Evolutionary conservation across 2,797 vertebrate genomes (phyloP), one percentile per base, ranked within the genome.

Genomic region (Onychomys torridus): DNA sequence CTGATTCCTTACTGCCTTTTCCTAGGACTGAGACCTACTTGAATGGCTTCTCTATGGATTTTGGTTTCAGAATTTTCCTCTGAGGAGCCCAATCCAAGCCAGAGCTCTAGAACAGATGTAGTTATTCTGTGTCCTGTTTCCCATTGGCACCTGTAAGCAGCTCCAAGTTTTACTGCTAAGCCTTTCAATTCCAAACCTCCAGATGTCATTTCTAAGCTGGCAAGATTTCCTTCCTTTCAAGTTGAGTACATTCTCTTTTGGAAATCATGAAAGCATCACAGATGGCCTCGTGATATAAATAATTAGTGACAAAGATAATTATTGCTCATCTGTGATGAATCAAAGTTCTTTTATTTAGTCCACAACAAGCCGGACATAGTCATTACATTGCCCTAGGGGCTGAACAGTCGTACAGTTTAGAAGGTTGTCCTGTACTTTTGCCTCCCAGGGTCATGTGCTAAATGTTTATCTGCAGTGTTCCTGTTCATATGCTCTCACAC

Each of bases 251-350:
- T 81, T 97, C 89, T 92, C 57, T 94, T 96, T 93, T 92, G 57
- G 89, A 96, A 95, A 92, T 95, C 90, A 83, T 90, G 57, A 97
- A 90, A 96, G 79, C 57, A 96, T 89, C 77, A 85, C 96, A 97
- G 95, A 97, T 97, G 96, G 93, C 76, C 94, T 92, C 88, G 84
- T 85, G 92, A 91, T 97, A 97, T 94, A 96, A 97, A 97, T 96
- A 97, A 96, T 97, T 95, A 90, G 93, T 91, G 88, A 96, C 77
- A 89, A 95, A 90, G 92, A 97, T 94, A 97, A 96, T 95, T 96
- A 96, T 73, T 98, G 94, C 91, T 97, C 96, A 95, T 97, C 94
- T 96, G 88, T 96, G 85, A 92, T 97, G 92, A 97, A 94, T 95
- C 92, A 96, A 95, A 76, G 59, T 93, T 89, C 77, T 89, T 93